Percentiles rank a stretch among this genome's conserved stretches.
Conservation (phyloP, 92 coral and sea anemone species). For the Bergia sp. region DNA sequence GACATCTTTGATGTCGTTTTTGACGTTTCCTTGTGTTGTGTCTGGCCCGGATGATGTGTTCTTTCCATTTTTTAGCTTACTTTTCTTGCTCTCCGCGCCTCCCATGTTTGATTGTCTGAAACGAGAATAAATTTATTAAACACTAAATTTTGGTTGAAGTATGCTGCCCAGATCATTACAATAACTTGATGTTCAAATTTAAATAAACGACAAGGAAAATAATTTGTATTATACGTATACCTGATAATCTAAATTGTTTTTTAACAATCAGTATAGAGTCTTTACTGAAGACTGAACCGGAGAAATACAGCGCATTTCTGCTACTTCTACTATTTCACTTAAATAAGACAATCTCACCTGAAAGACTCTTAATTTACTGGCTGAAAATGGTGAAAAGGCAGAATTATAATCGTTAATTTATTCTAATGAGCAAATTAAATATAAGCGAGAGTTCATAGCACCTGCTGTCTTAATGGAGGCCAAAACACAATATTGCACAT, state of each 20-base stretch:
- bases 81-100: conserved; percentile 36
- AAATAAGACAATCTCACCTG: background rate
- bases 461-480: background rate
- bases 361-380: background rate
- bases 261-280: background rate
- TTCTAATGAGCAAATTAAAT: conserved; percentile 21
- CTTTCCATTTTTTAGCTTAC: background rate
- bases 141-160: background rate
- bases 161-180: background rate
- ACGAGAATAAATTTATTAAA: background rate
- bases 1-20: conserved; percentile 51
- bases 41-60: background rate
- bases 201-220: background rate
- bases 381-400: conserved; percentile 16
- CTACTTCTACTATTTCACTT: background rate
- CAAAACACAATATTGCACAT: background rate
- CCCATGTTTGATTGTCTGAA: conserved; percentile 36
- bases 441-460: background rate
- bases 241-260: background rate
- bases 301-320: background rate
- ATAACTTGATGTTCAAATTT: background rate
- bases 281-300: background rate
- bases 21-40: conserved; percentile 1
- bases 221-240: background rate
- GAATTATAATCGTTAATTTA: conserved; percentile 25